Base-by-base conservation (phyloP, 2,797 vertebrate genomes). In the Bovichtus variegatus region DNA sequence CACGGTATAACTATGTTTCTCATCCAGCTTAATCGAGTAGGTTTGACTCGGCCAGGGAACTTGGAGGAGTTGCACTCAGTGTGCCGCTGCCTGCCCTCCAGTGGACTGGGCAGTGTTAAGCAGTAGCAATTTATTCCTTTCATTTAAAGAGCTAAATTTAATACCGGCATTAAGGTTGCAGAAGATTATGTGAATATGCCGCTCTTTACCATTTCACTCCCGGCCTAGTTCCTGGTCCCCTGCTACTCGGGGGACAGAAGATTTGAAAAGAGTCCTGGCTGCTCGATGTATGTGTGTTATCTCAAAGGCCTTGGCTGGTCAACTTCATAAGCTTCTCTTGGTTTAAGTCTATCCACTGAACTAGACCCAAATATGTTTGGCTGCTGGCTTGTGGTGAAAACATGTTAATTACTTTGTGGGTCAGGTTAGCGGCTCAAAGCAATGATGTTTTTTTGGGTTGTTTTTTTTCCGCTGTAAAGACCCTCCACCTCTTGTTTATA, bases 301-400 rank as follows among this genome's bases (percentile, higher is more conserved):
- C 90, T 90, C 76, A 91, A 86, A 92, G 86, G 84, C 84, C 80
- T 89, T 77, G 84, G 78, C 84, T 83, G 84, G 85, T 89, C 87
- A 85, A 69, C 90, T 74, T 89, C 80, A 83, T 91, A 90, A 93
- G 88, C 90, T 63, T 65, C 73, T 89, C 67, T 83, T 82, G 75
- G 76, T 90, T 89, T 83, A 86, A 87, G 79, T 84, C 77, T 55
- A 59, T 88, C 67, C 71, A 72, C 75, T 88, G 78, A 89, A 80
- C 80, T 74, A 62, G 44, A 85, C 71, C 76, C 74, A 87, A 85
- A 87, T 87, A 82, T 84, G 69, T 83, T 18, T 69, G 79, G 63
- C 69, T 73, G 59, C 74, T 74, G 67, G 80, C 78, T 50, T 58
- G 43, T 55, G 54, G 59, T 78, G 59, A 60, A 57, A 88, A 78